Base-by-base conservation (phyloP, 2,888 invertebrate species). In the Drosophila ezoana region DNA sequence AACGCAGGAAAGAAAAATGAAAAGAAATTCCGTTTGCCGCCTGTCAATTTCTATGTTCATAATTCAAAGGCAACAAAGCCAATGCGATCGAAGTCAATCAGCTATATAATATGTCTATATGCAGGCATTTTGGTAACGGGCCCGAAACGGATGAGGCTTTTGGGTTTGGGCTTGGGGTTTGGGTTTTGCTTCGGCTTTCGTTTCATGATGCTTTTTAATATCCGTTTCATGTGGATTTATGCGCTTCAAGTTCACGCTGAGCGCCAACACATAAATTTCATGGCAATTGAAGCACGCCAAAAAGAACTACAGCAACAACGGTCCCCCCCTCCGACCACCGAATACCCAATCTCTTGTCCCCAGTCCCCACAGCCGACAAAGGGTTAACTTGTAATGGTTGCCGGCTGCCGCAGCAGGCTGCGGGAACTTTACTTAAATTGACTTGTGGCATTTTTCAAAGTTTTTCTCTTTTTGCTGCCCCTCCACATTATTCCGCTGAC, bases 151-250 rank as follows among this genome's bases (percentile, higher is more conserved):
- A 23, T 23, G 1, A 4, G 43, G 43, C 10, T 16, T 10, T 33
- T 38, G 8, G 40, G 13, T 8, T 20, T 35, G 33, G 14, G 16
- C 8, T 33, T 38, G 8, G 40, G 28, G 57, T 45, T 64, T 59
- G 57, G 61, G 54, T 62, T 37, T 54, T 69, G 52, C 62, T 62
- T n/a, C 32, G 74, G 68, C 72, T 8, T 2, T 76, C 77, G 80
- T 72, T 82, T 75, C 78, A 63, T 66, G 77, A 72, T 76, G 77
- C 83, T 79, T 87, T 85, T 85, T 85, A 85, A 85, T 85, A 85
- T 85, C 89, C 89, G 84, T 71, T 85, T 79, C 81, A 87, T 87
- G 79, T 76, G 81, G 84, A 87, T 88, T 84, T 88, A 84, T 84
- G 76, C 73, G 84, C 68, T 83, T 84, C 81, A 84, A 84, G 76